Evolutionary conservation across 1,140 invertebrate genomes (phyloP).

Genomic region (Euglossa dilemma): DNA sequence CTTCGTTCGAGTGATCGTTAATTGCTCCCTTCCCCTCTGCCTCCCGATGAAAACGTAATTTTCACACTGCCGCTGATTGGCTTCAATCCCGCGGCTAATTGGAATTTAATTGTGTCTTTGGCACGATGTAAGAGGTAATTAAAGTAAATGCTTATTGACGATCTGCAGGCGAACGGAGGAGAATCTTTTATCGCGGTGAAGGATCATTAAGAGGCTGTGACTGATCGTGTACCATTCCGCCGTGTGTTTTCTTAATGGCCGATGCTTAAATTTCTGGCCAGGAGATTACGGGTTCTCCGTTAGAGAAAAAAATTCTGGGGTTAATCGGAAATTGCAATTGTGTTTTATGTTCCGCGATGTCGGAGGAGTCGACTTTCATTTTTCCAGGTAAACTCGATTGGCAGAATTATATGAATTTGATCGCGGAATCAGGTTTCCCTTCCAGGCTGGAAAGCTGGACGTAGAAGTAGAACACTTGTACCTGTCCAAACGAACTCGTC

Average conservation of each 20-base stretch:
- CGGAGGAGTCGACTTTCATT: not conserved
- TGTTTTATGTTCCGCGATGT: too few relatives aligned
- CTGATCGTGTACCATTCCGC: not conserved
- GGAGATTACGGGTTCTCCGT: too few relatives aligned
- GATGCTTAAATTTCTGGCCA: not conserved
- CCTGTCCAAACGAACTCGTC: not conserved
- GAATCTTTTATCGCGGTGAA: not conserved
- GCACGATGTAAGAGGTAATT: not conserved
- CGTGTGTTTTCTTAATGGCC: not conserved
- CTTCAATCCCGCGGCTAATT: constrained; percentile 38
- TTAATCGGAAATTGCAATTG: not conserved
- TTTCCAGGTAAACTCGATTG: not conserved
- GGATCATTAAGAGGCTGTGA: too few relatives aligned
- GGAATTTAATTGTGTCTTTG: constrained; percentile 26
- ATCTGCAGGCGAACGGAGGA: too few relatives aligned
- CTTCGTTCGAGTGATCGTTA: constrained; percentile 66
- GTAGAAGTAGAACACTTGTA: not conserved
- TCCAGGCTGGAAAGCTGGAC: not conserved
- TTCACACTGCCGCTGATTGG: constrained; percentile 50
- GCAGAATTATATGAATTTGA: not conserved
- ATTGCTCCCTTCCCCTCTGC: constrained; percentile 52
- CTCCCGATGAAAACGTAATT: constrained; percentile 69
- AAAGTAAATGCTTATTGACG: not conserved
- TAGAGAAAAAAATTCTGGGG: not conserved
- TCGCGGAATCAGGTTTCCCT: constrained; percentile 1